Conservation (phyloP, 1,140 invertebrate genomes). For the Atopsyche davidsoni region DNA sequence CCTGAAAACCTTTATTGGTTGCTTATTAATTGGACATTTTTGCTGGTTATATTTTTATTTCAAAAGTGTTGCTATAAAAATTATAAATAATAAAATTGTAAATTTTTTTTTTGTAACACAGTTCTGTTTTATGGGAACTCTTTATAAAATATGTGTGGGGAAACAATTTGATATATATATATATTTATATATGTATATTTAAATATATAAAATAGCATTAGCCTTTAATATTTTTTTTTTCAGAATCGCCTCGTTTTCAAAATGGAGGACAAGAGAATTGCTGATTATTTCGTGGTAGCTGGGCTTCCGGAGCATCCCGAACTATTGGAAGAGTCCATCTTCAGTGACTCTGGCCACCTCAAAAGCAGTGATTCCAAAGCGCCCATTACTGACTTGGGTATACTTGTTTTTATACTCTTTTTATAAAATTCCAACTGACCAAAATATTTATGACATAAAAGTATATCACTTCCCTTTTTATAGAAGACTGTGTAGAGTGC, state of each 20-base stretch:
- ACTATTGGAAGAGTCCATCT: constrained; percentile 73
- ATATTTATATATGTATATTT: not conserved
- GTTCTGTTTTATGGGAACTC: not conserved
- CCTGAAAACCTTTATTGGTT: too few species aligned
- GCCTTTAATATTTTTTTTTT: too few species aligned
- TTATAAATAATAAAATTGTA: not conserved
- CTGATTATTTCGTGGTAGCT: constrained; percentile 96
- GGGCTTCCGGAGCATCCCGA: constrained; percentile 79
- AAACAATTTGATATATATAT: not conserved
- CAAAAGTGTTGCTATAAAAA: not conserved
- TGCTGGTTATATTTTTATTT: not conserved
- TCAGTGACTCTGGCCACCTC: constrained; percentile 71
- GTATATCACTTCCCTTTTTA: too few species aligned
- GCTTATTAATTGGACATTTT: not conserved
- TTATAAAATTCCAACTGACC: too few species aligned
- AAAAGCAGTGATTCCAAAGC: constrained; percentile 67
- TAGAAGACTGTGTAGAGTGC: too few species aligned
- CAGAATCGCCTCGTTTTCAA: constrained; percentile 7
- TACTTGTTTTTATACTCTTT: not conserved
- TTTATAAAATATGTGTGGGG: not conserved
- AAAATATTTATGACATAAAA: too few species aligned
- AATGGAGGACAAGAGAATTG: constrained; percentile 78
- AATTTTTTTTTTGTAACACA: not conserved
- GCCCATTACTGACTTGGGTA: constrained; percentile 86
- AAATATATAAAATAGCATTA: not conserved